phyloP scores from a whole-genome alignment of 2,888 invertebrate genomes.

The Labia minor region DNA sequence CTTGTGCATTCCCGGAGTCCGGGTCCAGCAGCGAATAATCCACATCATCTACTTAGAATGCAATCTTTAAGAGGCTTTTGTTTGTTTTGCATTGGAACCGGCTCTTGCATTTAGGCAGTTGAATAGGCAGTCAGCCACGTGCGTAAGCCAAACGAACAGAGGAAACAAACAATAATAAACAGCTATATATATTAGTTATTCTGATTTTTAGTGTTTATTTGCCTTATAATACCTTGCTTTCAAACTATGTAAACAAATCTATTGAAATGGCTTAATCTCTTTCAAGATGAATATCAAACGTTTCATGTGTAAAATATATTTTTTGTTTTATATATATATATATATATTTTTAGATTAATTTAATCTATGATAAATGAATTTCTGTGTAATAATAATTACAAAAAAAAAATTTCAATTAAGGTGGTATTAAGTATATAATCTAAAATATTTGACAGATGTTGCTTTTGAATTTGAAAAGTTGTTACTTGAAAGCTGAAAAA shows the following conservation, averaged over 20 bases:
- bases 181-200: background rate
- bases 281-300: too few species aligned
- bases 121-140: background rate
- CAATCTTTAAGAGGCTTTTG: conserved; percentile 13
- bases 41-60: background rate
- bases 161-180: background rate
- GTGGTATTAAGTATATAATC: too few species aligned
- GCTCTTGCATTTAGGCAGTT: background rate
- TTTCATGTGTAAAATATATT: too few species aligned
- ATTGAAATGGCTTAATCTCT: background rate
- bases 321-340: too few species aligned
- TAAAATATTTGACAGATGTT: too few species aligned
- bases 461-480: too few species aligned
- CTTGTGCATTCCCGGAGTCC: background rate
- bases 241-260: background rate
- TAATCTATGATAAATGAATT: too few species aligned
- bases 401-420: too few species aligned
- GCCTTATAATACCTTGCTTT: too few species aligned
- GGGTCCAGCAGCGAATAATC: background rate
- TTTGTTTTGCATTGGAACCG: background rate
- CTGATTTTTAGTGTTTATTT: background rate
- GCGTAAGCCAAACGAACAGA: background rate
- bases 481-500: too few species aligned
- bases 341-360: too few species aligned
- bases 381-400: too few species aligned